Evolutionary conservation across 23 tunicate genomes (phyloP), one percentile per base, ranked within the genome.

Genomic region (Aplidium turbinatum): DNA sequence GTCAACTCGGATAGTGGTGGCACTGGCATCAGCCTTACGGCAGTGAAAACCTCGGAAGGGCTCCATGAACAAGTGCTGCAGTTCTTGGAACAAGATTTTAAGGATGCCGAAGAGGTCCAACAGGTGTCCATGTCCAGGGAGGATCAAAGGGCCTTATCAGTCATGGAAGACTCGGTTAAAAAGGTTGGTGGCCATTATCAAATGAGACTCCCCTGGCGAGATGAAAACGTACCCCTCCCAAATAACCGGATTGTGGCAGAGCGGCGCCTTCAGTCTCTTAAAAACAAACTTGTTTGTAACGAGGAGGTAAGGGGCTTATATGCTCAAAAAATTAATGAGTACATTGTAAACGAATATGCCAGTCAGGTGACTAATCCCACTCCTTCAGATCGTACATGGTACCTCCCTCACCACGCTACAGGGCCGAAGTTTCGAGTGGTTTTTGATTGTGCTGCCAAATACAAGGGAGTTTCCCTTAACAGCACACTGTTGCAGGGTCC

Each of bases 381-480:
- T 9, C 34, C 38, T 11, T 27, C 67, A 27, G 19, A 21, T 54
- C 19, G 21, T 5, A 11, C 61, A 5, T 13, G 61, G 61, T 54
- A 54, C 61, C 5, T 54, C 5, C 61, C 61, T 5, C 61, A 54
- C 23, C 61, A 54, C 23, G 61, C 61, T 20, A 54, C 61, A 16
- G 61, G 61, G 6, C 61, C 61, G 20, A 54, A 54, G 61, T 54
- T 54, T n/a, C 21, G 61, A 9, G 50, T 42, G 50, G 16, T 42
- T 9, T 42, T 42, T 16, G 50, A 42, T 16, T 42, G 50, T 16
- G 16, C 50, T 16, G 50, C 50, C 16, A 42, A n/a, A n/a, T n/a
- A n/a, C n/a, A n/a, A n/a, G n/a, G n/a, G n/a, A n/a, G n/a, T n/a
- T n/a, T n/a, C n/a, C n/a, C n/a, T n/a, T n/a, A n/a, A n/a, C n/a